Conservation (phyloP, 2,797 vertebrate species). For the Notamacropus eugenii region DNA sequence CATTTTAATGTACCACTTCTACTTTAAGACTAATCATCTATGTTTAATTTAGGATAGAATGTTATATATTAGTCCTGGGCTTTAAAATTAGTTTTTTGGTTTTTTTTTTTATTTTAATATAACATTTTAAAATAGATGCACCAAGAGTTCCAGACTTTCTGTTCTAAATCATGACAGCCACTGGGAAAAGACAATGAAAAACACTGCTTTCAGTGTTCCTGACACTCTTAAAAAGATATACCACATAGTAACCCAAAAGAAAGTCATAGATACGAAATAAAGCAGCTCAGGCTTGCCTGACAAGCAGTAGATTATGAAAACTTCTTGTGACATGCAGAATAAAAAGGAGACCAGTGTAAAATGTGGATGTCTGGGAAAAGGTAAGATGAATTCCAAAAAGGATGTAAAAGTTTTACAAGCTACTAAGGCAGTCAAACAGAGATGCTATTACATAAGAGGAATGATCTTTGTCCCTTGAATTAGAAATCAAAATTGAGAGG, state of each 20-base stretch:
- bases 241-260: slow-evolving; percentile 55
- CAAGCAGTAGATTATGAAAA: slow-evolving; percentile 55
- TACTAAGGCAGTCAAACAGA: slow-evolving; percentile 8
- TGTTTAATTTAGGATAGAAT: slow-evolving; percentile 28
- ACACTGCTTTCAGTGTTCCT: slow-evolving; percentile 45
- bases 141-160: not conserved
- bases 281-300: slow-evolving; percentile 34
- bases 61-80: not conserved
- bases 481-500: slow-evolving; percentile 28
- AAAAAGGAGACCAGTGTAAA: slow-evolving; percentile 32
- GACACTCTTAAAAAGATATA: slow-evolving; percentile 49
- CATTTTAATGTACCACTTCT: not conserved
- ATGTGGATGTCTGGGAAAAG: slow-evolving; percentile 40
- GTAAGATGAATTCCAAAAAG: slow-evolving; percentile 71
- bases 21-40: slow-evolving; percentile 41
- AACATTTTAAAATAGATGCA: slow-evolving; percentile 4
- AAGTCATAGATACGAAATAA: slow-evolving; percentile 63
- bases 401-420: slow-evolving; percentile 67
- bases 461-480: slow-evolving; percentile 56
- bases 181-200: slow-evolving; percentile 47
- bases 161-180: not conserved
- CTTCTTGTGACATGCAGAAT: slow-evolving; percentile 69
- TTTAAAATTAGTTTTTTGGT: not conserved
- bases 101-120: not conserved
- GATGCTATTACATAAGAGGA: slow-evolving; percentile 24